A percentile compares a stretch with the other conserved stretches of the same genome.
phyloP scores from a whole-genome alignment of 2,113 vertebrate genomes.

The Calyptommatus sinebrachiatus region DNA sequence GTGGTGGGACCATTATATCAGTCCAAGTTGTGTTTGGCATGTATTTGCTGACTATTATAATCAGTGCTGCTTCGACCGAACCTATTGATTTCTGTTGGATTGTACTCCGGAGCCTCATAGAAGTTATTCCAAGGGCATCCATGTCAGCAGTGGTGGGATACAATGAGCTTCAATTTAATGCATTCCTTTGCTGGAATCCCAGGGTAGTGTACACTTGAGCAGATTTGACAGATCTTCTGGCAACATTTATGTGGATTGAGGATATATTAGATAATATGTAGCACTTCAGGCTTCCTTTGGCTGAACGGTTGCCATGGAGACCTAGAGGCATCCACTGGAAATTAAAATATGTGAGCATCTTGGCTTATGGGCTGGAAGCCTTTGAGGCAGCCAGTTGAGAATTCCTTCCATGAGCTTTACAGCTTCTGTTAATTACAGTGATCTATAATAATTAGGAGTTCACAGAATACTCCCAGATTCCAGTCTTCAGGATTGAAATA shows the following conservation, averaged over 20 bases:
- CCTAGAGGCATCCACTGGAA: conserved; percentile 54
- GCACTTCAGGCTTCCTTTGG: conserved; percentile 61
- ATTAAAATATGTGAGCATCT: conserved; percentile 54
- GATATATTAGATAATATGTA: conserved; percentile 71
- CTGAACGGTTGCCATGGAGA: conserved; percentile 68
- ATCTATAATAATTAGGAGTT: conserved; percentile 18
- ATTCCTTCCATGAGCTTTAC: not conserved
- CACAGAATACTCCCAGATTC: not conserved
- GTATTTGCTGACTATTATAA: conserved; percentile 44
- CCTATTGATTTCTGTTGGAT: conserved; percentile 48
- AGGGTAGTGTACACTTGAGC: conserved; percentile 60
- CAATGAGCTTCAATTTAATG: conserved; percentile 63
- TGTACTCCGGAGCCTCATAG: conserved; percentile 36
- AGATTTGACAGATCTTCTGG: conserved; percentile 67
- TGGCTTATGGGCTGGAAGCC: conserved; percentile 11
- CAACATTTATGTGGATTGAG: conserved; percentile 68
- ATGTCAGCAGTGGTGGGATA: conserved; percentile 52
- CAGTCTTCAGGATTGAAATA: not conserved
- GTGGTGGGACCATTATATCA: too few relatives aligned
- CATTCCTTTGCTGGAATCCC: conserved; percentile 61
- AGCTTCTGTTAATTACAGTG: not conserved
- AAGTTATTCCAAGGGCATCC: conserved; percentile 52
- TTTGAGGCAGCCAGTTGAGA: conserved; percentile 39
- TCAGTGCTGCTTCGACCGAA: conserved; percentile 40
- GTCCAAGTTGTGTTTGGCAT: conserved; percentile 28